phyloP scores from a whole-genome alignment of 2,113 vertebrate species.

The Leptocoma aspasia region DNA sequence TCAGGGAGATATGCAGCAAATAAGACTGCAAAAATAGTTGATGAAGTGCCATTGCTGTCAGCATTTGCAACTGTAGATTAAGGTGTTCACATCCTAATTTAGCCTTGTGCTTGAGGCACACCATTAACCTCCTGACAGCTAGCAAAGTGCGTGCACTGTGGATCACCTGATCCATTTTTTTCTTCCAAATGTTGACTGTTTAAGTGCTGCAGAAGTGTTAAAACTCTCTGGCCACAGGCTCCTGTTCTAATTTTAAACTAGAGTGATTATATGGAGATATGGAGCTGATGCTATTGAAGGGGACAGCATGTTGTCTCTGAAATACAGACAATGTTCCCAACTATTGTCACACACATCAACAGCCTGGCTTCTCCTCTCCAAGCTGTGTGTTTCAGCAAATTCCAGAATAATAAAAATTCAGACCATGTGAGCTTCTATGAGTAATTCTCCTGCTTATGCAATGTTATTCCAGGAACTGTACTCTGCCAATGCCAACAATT shows the following conservation, averaged over 20 bases:
- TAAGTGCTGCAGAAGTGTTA: background rate
- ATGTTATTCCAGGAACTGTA: slow-evolving; percentile 46
- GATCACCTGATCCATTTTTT: slow-evolving; percentile 1
- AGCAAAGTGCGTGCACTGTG: background rate
- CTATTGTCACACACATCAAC: slow-evolving; percentile 10
- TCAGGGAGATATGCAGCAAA: slow-evolving; percentile 23
- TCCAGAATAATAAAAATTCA: slow-evolving; percentile 38
- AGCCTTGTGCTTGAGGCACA: slow-evolving; percentile 21
- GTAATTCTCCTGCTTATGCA: slow-evolving; percentile 47
- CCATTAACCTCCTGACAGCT: slow-evolving; percentile 53
- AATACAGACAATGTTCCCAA: background rate
- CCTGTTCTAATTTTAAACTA: slow-evolving; percentile 30
- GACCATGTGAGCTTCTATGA: slow-evolving; percentile 8
- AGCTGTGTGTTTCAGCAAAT: slow-evolving; percentile 16
- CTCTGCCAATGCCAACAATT: slow-evolving; percentile 29
- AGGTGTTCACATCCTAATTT: slow-evolving; percentile 41
- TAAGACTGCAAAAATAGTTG: slow-evolving; percentile 52
- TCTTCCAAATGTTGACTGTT: slow-evolving; percentile 34
- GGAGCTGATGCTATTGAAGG: background rate
- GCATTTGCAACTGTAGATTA: slow-evolving; percentile 48
- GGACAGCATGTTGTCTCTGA: background rate
- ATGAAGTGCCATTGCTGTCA: slow-evolving; percentile 22
- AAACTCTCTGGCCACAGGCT: background rate
- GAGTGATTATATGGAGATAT: background rate
- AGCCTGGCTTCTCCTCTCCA: slow-evolving; percentile 21